phyloP scores from a whole-genome alignment of 2,113 vertebrate genomes.

The Cathartes aura region DNA sequence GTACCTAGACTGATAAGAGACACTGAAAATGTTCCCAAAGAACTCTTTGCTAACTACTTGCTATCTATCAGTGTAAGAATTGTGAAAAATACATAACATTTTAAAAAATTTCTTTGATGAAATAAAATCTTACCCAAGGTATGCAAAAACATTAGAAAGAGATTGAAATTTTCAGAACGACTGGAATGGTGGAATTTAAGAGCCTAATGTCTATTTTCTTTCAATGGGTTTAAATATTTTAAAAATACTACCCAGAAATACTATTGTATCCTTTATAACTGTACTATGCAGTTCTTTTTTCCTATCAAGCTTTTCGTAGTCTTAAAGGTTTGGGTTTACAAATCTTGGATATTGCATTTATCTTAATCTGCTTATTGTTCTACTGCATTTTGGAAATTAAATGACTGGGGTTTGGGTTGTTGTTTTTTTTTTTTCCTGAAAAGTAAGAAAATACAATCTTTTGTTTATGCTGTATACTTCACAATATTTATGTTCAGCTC shows the following conservation, averaged over 20 bases:
- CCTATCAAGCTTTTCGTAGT: not conserved
- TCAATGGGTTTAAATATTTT: not conserved
- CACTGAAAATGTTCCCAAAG: not conserved
- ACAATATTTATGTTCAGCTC: not conserved
- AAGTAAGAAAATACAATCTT: rapidly evolving
- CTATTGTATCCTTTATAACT: not conserved
- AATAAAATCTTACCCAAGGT: not conserved
- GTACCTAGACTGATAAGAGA: not conserved
- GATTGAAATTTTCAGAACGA: not conserved
- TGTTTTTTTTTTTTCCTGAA: not conserved
- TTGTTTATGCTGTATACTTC: not conserved
- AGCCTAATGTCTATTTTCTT: not conserved
- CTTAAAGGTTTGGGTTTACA: not conserved
- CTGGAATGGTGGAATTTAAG: not conserved
- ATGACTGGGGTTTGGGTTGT: rapidly evolving
- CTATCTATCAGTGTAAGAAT: not conserved
- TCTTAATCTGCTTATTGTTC: not conserved
- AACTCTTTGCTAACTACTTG: not conserved
- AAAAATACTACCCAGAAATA: not conserved
- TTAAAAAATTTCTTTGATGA: not conserved
- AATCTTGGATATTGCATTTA: not conserved
- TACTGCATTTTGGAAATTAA: not conserved
- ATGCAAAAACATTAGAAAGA: not conserved
- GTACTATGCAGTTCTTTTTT: not conserved
- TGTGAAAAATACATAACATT: not conserved